Evolutionary conservation across 2,797 vertebrate species (phyloP).

Genomic region (Coilia nasus): DNA sequence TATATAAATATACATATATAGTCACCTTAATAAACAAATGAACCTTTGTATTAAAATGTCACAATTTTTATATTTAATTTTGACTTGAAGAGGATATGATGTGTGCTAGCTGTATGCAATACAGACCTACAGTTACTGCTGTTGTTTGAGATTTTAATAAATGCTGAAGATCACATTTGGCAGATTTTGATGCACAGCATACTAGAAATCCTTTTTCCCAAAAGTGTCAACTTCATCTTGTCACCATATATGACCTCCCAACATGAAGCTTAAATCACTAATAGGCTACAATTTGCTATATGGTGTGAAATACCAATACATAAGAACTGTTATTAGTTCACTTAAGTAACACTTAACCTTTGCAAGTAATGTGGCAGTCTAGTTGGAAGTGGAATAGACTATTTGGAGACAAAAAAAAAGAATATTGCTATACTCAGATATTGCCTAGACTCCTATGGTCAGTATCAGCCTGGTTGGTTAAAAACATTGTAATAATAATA

Average conservation of each 20-base stretch:
- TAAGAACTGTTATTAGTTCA: not conserved
- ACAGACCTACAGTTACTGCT: slow-evolving; percentile 79
- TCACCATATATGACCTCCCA: not conserved
- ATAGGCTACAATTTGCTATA: not conserved
- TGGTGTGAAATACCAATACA: not conserved
- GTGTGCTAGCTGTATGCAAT: slow-evolving; percentile 81
- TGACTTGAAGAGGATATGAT: slow-evolving; percentile 75
- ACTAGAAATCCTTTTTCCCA: not conserved
- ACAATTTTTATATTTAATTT: slow-evolving; percentile 84
- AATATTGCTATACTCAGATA: no score
- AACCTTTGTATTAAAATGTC: slow-evolving; percentile 82
- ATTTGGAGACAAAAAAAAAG: no score
- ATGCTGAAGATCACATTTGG: slow-evolving; percentile 76
- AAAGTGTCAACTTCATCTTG: not conserved
- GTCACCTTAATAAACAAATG: slow-evolving; percentile 80
- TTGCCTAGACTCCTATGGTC: no score
- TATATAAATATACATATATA: slow-evolving; percentile 28
- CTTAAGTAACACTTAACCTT: not conserved
- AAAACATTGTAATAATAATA: no score
- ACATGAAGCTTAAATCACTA: not conserved
- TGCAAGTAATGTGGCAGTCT: no score
- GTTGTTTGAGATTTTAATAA: slow-evolving; percentile 86
- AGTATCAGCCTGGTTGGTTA: no score
- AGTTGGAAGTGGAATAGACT: no score
- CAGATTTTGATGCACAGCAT: not conserved